Evolutionary conservation across 2,888 invertebrate species (phyloP).

Genomic region (Sylvicola cinctus): DNA sequence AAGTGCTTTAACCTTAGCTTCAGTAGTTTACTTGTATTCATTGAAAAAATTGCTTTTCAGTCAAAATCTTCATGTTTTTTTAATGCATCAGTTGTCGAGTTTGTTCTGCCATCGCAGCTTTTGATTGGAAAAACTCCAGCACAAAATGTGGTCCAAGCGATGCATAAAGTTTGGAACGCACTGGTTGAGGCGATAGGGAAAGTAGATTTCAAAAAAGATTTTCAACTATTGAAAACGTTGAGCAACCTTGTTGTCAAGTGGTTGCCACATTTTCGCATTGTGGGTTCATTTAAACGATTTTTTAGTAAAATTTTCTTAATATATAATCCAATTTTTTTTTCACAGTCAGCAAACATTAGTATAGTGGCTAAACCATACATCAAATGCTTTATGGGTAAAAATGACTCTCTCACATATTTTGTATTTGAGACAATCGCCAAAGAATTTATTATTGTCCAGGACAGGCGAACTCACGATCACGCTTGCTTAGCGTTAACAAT

Average conservation of each 20-base stretch:
- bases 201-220: conserved; percentile 26
- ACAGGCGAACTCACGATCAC: conserved; percentile 18
- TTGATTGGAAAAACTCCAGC: conserved; percentile 27
- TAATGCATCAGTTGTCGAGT: conserved; percentile 27
- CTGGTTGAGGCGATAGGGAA: conserved; percentile 29
- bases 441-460: conserved; percentile 18
- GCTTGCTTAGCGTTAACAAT: too few relatives aligned
- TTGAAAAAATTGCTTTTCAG: neutral
- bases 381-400: conserved; percentile 15
- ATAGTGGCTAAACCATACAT: conserved; percentile 20
- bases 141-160: conserved; percentile 22
- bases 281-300: conserved; percentile 5
- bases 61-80: conserved; percentile 21
- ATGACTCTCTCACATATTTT: conserved; percentile 14
- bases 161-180: conserved; percentile 30
- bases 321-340: conserved; percentile 1
- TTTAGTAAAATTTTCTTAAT: neutral
- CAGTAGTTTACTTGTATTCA: too few relatives aligned
- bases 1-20: too few relatives aligned
- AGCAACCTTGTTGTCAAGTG: conserved; percentile 27
- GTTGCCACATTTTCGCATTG: conserved; percentile 22
- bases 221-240: conserved; percentile 27
- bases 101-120: conserved; percentile 29
- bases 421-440: conserved; percentile 17
- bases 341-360: conserved; percentile 14